phyloP scores from a whole-genome alignment of 2,113 vertebrate genomes.

The Felis catus region F.catus_Fca126_mat1.0 CM031418.1:60620501-60621000 shows the following conservation, averaged over 20 bases:
- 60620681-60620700: neutral
- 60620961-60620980: too few relatives aligned
- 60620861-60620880: conserved; percentile 3
- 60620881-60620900: neutral
- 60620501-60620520: neutral
- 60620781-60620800: neutral
- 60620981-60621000: neutral
- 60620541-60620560: neutral
- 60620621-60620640: neutral
- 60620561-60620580: neutral
- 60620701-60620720: neutral
- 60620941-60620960: neutral
- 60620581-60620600: neutral
- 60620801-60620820: neutral
- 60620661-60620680: neutral
- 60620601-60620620: neutral
- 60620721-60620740: neutral
- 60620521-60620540: neutral
- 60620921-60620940: neutral
- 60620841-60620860: neutral
- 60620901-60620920: neutral
- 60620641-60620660: neutral
- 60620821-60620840: neutral
- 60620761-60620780: neutral
- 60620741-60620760: neutral